Base-by-base conservation (phyloP, 1,140 invertebrate species). In the Mamestra configurata region DNA sequence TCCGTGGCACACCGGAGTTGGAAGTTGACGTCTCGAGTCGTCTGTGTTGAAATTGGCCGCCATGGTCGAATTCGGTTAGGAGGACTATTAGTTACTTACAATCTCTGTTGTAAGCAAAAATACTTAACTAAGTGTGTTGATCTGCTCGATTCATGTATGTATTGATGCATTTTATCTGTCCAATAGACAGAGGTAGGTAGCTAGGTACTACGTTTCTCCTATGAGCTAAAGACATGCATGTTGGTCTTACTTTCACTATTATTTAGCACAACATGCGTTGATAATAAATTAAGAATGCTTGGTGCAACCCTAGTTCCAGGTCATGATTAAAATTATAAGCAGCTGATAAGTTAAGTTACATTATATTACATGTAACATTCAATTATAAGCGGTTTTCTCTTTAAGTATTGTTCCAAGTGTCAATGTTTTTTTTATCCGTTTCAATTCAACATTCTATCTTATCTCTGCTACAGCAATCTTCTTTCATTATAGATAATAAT, bases 211-310 rank as follows among this genome's bases (percentile, higher is more conserved):
- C 4, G 53, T 57, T 57, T 57, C 53, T 57, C 53, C 53, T 27
- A 24, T 18, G 22, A 24, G 43, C 43, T 49, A n/a, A 57, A 31
- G 27, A 31, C 8, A 4, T 27, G 53, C 22, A 57, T 27, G 22
- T 24, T 24, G 22, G 10, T 46, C 11, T 46, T 24, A 57, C 53
- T 57, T 57, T 57, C 53, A 57, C 53, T 57, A 57, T 57, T 57
- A 57, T 57, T 57, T 57, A 57, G 53, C 24, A 57, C 53, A 57
- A 57, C 53, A 57, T 57, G 53, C 53, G 53, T 57, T 57, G 53
- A 57, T 24, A 57, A 57, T 57, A 57, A 57, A 57, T 57, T 57
- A 57, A 10, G 24, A 24, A 57, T 57, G 20, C 4, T 24, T 11
- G 40, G 6, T 43, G 11, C 51, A 53, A 53, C 51, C 18, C 51